phyloP scores from a whole-genome alignment of 1,140 invertebrate species.

The Panonychus citri region DNA sequence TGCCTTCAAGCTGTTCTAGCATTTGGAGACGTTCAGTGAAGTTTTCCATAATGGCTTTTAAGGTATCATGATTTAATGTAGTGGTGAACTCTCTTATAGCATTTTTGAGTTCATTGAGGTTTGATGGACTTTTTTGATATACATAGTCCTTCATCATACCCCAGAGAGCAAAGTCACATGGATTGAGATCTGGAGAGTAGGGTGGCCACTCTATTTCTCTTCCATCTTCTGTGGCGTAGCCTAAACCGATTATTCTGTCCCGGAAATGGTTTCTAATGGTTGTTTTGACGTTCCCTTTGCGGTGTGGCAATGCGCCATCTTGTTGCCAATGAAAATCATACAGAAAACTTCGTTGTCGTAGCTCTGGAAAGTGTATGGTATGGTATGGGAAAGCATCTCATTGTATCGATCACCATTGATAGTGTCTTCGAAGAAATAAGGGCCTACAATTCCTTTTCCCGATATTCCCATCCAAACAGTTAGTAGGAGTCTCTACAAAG shows the following conservation, averaged over 20 bases:
- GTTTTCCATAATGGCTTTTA: not conserved
- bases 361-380: not conserved
- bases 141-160: conserved; percentile 9
- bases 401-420: not conserved
- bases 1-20: not conserved
- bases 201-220: conserved; percentile 10
- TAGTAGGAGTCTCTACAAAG: conserved; percentile 1
- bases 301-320: conserved; percentile 5
- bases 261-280: not conserved
- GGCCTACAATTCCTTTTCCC: not conserved
- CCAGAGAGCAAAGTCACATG: conserved; percentile 14
- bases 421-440: not conserved
- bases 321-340: conserved; percentile 3
- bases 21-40: not conserved
- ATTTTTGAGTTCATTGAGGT: not conserved
- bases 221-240: not conserved
- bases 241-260: not conserved
- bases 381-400: not conserved
- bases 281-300: not conserved
- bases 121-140: not conserved
- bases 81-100: not conserved
- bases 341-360: not conserved
- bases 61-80: not conserved
- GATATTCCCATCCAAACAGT: not conserved
- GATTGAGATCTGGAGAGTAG: conserved; percentile 10